Evolutionary conservation across 2,113 vertebrate species (phyloP), one percentile per base, ranked within the genome.

Genomic region (Tupaia tana): DNA sequence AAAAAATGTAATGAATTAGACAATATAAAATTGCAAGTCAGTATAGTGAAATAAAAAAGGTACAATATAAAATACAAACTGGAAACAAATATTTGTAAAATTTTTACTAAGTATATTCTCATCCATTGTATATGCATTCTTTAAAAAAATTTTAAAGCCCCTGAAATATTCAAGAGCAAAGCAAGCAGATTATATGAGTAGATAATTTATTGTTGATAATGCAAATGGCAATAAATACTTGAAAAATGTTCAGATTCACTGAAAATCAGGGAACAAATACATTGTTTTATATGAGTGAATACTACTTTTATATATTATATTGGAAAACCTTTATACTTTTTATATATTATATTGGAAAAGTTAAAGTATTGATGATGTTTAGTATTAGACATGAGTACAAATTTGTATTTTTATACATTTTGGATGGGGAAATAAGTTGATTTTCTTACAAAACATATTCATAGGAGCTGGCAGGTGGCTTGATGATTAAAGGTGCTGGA

Each of bases 11-110:
- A 69, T 78, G 15, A 24, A 73, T 92, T 92, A 94, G 12, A 2
- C 20, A 95, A 79, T 22, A 86, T 13, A 79, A 52, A 64, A 63
- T 67, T 96, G 86, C 13, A 89, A 31, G 79, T 86, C 64, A 87
- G 20, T 25, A 69, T 12, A 73, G 24, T 85, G 7, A 95, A 94
- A 43, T 56, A 59, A 64, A 59, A 66, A 82, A 87, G 12, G 1
- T 71, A 0, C 11, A 82, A 63, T 19, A 16, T 70, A 58, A 78
- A 10, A 93, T 22, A 58, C 1, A 70, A 3, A 0, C 64, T 69
- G 4, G 25, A 7, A 88, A 79, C 74, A 80, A 73, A 24, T 86
- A 80, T 9, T 16, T 82, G 11, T 61, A 61, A 81, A 89, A 61
- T 74, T 74, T 64, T 79, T 86, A 27, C 29, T 79, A 85, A 92